A percentile compares a stretch with the other conserved stretches of the same genome.
These are phyloP conservation scores for Ligdia adustata DNA, from an alignment of 2,888 invertebrate species.

Conservation along the genomic window DNA sequence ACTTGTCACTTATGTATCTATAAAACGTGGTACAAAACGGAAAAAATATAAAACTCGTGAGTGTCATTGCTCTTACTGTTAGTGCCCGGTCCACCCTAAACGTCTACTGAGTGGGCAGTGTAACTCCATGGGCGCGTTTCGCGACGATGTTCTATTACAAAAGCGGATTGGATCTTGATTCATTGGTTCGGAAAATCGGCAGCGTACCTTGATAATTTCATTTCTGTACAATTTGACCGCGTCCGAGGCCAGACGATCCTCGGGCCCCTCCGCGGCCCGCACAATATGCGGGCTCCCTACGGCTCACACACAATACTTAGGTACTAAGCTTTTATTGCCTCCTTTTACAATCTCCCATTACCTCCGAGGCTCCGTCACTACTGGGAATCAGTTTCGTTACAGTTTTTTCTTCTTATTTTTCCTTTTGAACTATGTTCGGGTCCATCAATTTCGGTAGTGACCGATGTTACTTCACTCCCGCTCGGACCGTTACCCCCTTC, in stretches of 20 bases:
- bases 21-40: too few species aligned
- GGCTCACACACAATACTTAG: slow-evolving; percentile 82
- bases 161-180: slow-evolving; percentile 85
- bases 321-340: slow-evolving; percentile 84
- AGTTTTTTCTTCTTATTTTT: slow-evolving; percentile 72
- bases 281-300: slow-evolving; percentile 79
- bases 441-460: slow-evolving; percentile 63
- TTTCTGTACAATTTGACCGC: slow-evolving; percentile 85
- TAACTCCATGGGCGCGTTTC: slow-evolving; percentile 77
- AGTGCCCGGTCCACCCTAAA: slow-evolving; percentile 45
- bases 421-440: slow-evolving; percentile 69
- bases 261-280: slow-evolving; percentile 74
- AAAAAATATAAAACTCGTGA: too few species aligned
- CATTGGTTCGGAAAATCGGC: slow-evolving; percentile 85
- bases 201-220: slow-evolving; percentile 85
- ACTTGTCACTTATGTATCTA: too few species aligned
- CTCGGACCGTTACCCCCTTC: slow-evolving; percentile 42
- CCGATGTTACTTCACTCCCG: slow-evolving; percentile 50
- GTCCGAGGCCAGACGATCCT: slow-evolving; percentile 81
- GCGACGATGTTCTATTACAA: slow-evolving; percentile 84
- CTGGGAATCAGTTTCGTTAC: slow-evolving; percentile 82
- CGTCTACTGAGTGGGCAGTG: slow-evolving; percentile 77
- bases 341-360: slow-evolving; percentile 83
- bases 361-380: slow-evolving; percentile 73
- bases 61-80: slow-evolving; percentile 13